Conservation (phyloP, 2,113 vertebrate species). For the Miniopterus natalensis region DNA sequence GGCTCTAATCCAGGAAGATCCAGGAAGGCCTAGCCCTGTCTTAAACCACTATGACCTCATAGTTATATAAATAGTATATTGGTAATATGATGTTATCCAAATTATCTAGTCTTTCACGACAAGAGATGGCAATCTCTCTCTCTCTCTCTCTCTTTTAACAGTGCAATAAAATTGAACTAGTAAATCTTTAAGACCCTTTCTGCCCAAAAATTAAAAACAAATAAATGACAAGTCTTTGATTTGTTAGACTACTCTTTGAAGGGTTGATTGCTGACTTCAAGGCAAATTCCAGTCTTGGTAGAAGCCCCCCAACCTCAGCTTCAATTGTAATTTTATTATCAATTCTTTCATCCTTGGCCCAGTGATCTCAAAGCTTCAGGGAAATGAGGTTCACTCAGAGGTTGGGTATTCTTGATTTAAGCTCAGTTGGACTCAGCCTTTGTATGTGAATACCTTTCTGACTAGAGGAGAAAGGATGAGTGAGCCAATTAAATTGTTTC, state of each 20-base stretch:
- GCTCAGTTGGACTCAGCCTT: conserved; percentile 18
- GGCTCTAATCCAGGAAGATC: conserved; percentile 66
- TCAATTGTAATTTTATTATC: conserved; percentile 63
- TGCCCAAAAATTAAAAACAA: conserved; percentile 75
- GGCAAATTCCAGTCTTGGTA: conserved; percentile 70
- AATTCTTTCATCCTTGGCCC: conserved; percentile 60
- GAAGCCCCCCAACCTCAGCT: conserved; percentile 16
- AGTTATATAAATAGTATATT: conserved; percentile 74
- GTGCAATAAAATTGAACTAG: conserved; percentile 57
- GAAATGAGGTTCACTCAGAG: conserved; percentile 57
- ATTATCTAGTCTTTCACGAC: conserved; percentile 4
- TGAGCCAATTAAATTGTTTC: conserved; percentile 37
- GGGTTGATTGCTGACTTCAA: conserved; percentile 70
- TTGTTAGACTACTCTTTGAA: conserved; percentile 69
- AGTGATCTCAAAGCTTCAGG: conserved; percentile 25
- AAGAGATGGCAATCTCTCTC: conserved; percentile 14
- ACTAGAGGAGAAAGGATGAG: neutral
- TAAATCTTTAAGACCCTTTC: conserved; percentile 63
- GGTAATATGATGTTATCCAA: conserved; percentile 74
- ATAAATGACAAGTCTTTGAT: conserved; percentile 78
- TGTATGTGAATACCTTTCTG: neutral
- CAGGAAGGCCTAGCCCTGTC: conserved; percentile 56
- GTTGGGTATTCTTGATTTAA: conserved; percentile 42
- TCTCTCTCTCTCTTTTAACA: neutral
- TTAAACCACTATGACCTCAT: conserved; percentile 58